Evolutionary conservation across 2,888 invertebrate genomes (phyloP), one percentile per base, ranked within the genome.

Genomic region (Caenorhabditis parvicauda): DNA sequence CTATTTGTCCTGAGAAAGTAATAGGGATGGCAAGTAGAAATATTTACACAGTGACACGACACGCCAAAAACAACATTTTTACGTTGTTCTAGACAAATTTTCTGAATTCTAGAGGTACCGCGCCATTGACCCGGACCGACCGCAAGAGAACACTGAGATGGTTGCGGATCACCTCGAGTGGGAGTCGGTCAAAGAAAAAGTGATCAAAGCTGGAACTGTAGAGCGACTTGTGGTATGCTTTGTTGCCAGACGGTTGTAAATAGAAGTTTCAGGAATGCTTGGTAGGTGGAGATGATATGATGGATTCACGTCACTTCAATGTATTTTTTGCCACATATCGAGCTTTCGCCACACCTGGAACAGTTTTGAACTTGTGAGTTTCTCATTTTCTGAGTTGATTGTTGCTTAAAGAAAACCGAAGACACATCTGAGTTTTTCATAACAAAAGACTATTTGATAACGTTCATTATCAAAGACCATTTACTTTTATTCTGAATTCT

Each of bases 251-350:
- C 12, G 25, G 46, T 47, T 37, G 25, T 29, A 38, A 45, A 42
- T 6, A 54, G 25, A 29, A 12, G 46, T 45, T 70, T 25, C 43
- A 77, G 77, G 77, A 79, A 47, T 70, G 72, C 51, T 54, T 79
- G 45, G 68, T 79, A 22, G 73, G 75, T 27, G 51, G 91, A 54
- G 93, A 93, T 82, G 94, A 94, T 42, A 93, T 94, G 83, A 86
- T 95, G 76, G 95, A 98, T 85, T 93, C 93, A 62, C 92, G 94
- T 29, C 94, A 95, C 84, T 91, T 96, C 83, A 92, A 94, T 83
- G 92, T 95, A 47, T 96, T 98, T 85, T 87, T 98, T 74, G 91
- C 92, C 70, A 93, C 93, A 1, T 94, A 91, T 83, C 87, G 93
- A 59, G 90, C 89, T 39, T 96, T 95, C 83, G 90, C 94, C 75